Conservation (phyloP, 64 coral and sea anemone species). For the Anthopleura sola region DNA sequence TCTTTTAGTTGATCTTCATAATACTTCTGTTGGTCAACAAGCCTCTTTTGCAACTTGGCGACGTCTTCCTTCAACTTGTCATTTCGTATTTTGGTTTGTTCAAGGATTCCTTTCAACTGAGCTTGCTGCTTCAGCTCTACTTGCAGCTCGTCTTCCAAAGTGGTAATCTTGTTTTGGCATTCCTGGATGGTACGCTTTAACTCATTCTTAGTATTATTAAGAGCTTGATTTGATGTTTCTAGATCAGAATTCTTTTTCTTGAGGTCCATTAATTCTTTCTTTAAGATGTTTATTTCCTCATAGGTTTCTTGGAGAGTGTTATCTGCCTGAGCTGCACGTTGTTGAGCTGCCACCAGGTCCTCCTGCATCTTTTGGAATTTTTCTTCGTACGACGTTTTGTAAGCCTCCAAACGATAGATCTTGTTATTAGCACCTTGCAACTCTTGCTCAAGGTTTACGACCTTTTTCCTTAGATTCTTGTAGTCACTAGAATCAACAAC, state of each 20-base stretch:
- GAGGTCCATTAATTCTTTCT: slow-evolving; percentile 87
- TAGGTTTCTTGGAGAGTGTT: slow-evolving; percentile 61
- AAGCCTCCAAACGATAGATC: slow-evolving; percentile 79
- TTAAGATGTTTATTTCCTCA: slow-evolving; percentile 72
- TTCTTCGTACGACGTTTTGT: slow-evolving; percentile 94
- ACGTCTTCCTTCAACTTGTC: slow-evolving; percentile 88
- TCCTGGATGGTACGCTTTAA: slow-evolving; percentile 72
- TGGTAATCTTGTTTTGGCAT: slow-evolving; percentile 59
- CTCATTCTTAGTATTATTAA: slow-evolving; percentile 77
- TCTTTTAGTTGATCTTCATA: slow-evolving; percentile 84
- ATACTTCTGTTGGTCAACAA: slow-evolving; percentile 85
- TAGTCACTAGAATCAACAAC: slow-evolving; percentile 86
- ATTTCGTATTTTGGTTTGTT: slow-evolving; percentile 77
- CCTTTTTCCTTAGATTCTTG: slow-evolving; percentile 66
- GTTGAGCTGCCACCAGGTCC: slow-evolving; percentile 77
- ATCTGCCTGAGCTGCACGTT: slow-evolving; percentile 76
- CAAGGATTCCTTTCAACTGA: slow-evolving; percentile 82
- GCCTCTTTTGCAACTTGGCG: slow-evolving; percentile 78
- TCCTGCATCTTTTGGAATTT: slow-evolving; percentile 84
- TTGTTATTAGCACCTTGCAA: slow-evolving; percentile 86
- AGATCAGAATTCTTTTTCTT: slow-evolving; percentile 78
- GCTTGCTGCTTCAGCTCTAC: slow-evolving; percentile 85
- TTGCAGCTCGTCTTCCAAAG: slow-evolving; percentile 88
- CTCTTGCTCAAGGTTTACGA: slow-evolving; percentile 87
- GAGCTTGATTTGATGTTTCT: slow-evolving; percentile 73